Base-by-base conservation (phyloP, 2,888 invertebrate genomes). In the Julus scandinavius region DNA sequence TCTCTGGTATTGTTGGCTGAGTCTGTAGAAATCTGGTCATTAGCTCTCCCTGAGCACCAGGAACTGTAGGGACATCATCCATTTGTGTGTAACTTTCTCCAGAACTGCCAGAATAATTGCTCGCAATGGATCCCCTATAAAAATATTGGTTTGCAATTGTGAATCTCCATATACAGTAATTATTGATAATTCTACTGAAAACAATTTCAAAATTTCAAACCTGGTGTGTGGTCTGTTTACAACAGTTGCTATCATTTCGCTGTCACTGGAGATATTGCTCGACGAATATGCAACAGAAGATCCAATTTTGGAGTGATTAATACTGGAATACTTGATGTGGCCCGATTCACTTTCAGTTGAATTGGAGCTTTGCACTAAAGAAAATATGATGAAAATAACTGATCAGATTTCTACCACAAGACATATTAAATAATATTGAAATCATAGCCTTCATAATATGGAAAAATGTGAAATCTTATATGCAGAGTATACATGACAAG, bases 61-160 rank as follows among this genome's bases (percentile, higher is more conserved):
- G 11, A 87, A 45, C 83, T 29, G 88, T 13, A 41, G 63, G 90
- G 49, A 90, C 87, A 58, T 90, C 90, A 20, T 88, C 89, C 2
- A 89, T 87, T 15, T 88, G 89, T 83, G 89, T 90, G 88, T 90
- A 90, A 38, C 90, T 90, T 85, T 90, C 90, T 54, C 86, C 89
- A 20, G 90, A 90, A 84, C 89, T 89, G 13, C 89, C 89, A 6
- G 90, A 90, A 45, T 88, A 84, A 41, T 88, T 49, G 72, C 90
- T 90, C 13, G 90, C 90, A 58, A 90, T 88, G 17, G 90, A 90
- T 11, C 80, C 63, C 83, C 89, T 89, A 29, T 49, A n/a, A 20
- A 85, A 45, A 15, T 80, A 15, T 80, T 15, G 15, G 15, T 15
- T 15, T 80, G 38, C 13, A 80, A 38, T 80, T 80, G 20, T 6